Base-by-base conservation (phyloP, 2,113 vertebrate genomes). In the Mugil cephalus region DNA sequence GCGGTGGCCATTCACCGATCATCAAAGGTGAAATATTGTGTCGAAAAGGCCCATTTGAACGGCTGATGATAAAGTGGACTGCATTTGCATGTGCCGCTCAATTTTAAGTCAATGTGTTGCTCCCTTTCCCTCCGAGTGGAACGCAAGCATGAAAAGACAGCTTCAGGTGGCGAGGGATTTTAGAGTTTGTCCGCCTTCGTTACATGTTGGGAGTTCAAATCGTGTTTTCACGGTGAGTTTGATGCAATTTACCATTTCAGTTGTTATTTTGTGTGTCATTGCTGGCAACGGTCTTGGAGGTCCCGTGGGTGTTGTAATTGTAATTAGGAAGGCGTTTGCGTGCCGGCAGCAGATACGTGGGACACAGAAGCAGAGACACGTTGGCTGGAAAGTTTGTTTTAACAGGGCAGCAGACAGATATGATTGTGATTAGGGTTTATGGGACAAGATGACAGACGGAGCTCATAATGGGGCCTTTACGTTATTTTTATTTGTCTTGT, bases 11-110 rank as follows among this genome's bases (percentile, higher is more conserved):
- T 82, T 90, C 81, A 60, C 76, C 24, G 35, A 80, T 84, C 82
- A 79, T 88, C 84, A 87, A 83, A 87, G 83, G 68, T 65, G 69
- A 84, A 88, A 91, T 82, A 78, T 87, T 88, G 87, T 84, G 85
- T 87, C 89, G 70, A 88, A 91, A 88, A 71, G 67, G 74, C 68
- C 73, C 36, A 42, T 82, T 88, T 86, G 38, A 85, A 89, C 77
- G 64, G 75, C 36, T 39, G 69, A 83, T 82, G 77, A 87, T 82
- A 75, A 86, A 89, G 80, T 86, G 75, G 72, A 76, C 50, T 9
- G 0, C 79, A 86, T 91, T 90, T 84, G 84, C 84, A 91, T 89
- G 86, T 90, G 82, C 56, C 11, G 21, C 83, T 85, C 65, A 76
- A 71, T 85, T 86, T 85, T 69, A 85, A 78, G 64, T 86, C 69